These are phyloP conservation scores for Sebastes hopkinsi DNA, from an alignment of 2,797 vertebrate genomes.

Conservation along the genomic window DNA sequence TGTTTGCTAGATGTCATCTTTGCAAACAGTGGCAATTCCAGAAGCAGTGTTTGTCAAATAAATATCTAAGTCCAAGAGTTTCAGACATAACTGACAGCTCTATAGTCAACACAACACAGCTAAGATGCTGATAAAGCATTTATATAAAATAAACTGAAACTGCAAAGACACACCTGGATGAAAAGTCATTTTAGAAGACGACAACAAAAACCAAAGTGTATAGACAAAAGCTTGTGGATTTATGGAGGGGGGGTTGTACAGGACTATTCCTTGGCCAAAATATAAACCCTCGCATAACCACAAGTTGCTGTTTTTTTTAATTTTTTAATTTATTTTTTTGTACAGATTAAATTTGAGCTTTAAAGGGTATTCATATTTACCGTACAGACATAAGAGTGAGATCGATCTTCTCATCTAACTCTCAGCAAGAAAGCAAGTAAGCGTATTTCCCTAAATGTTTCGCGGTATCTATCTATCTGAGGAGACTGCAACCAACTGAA, in stretches of 20 bases:
- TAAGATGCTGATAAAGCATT: background rate
- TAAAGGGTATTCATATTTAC: background rate
- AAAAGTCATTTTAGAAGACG: background rate
- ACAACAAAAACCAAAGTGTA: background rate
- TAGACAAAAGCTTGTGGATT: background rate
- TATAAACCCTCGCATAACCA: background rate
- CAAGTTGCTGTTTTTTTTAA: background rate
- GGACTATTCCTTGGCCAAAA: background rate
- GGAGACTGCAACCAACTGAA: too few relatives aligned
- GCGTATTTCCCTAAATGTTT: too few relatives aligned
- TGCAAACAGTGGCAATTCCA: conserved; percentile 17
- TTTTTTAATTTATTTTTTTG: too few relatives aligned
- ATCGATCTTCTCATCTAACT: too few relatives aligned
- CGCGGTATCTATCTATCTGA: too few relatives aligned
- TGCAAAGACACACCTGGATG: background rate
- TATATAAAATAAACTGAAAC: background rate
- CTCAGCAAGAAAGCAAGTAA: too few relatives aligned
- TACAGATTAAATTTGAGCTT: background rate
- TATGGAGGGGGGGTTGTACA: background rate
- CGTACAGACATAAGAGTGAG: too few relatives aligned
- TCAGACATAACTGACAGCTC: background rate
- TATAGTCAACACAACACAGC: background rate
- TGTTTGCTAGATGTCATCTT: conserved; percentile 10
- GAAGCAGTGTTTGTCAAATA: conserved; percentile 17
- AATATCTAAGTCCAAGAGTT: background rate